Evolutionary conservation across 2,888 invertebrate species (phyloP).

Genomic region (Trichogramma evanescens): DNA sequence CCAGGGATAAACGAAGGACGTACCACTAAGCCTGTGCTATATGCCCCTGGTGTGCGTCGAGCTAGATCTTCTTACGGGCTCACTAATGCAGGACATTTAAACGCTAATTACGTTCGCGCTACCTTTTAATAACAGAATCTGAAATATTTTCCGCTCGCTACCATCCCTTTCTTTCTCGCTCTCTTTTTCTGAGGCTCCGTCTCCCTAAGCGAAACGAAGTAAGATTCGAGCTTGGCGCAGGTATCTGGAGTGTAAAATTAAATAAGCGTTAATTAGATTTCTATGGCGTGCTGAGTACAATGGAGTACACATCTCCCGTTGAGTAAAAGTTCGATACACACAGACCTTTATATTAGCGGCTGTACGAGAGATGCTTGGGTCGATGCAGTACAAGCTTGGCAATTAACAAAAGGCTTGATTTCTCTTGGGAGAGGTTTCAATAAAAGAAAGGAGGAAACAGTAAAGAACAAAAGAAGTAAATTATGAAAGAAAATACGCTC

Average conservation of each 20-base stretch:
- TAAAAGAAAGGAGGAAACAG: slow-evolving; percentile 1
- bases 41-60: no score
- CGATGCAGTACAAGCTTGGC: neutral
- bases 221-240: neutral
- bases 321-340: neutral
- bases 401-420: slow-evolving; percentile 16
- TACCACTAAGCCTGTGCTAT: no score
- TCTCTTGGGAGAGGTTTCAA: slow-evolving; percentile 3
- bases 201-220: no score
- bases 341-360: slow-evolving; percentile 3
- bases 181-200: no score
- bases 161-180: no score
- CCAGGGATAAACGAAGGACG: no score
- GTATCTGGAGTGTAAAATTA: neutral
- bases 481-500: neutral
- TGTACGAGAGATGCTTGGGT: no score
- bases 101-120: no score
- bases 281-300: neutral
- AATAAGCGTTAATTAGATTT: slow-evolving; percentile 8
- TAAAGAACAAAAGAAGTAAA: slow-evolving; percentile 5
- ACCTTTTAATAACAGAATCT: no score
- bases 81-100: no score
- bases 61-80: no score
- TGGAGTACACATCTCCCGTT: neutral
- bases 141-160: no score